Percentiles rank a stretch among this genome's conserved stretches.
Evolutionary conservation across 2,888 invertebrate genomes (phyloP).

Genomic region (Agrotis ipsilon): DNA sequence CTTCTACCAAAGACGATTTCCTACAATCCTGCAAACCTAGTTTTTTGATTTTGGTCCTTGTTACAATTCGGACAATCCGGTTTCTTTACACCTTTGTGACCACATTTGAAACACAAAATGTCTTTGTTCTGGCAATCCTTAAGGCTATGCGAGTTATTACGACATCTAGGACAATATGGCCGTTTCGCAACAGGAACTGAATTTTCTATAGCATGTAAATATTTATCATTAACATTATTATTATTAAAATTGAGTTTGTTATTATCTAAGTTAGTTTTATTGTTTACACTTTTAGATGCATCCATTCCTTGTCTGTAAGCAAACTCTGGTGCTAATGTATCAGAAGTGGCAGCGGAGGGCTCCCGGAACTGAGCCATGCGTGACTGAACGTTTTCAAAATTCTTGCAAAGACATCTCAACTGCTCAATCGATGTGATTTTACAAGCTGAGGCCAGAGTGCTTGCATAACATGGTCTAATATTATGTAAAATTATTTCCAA

Average conservation of each 20-base stretch:
- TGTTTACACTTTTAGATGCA: neutral
- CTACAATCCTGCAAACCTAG: neutral
- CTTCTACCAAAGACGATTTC: neutral
- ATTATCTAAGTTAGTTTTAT: neutral
- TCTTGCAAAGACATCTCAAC: neutral
- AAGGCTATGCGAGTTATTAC: too few relatives aligned
- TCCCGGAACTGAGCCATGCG: neutral
- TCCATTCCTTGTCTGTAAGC: neutral
- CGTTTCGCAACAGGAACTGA: too few relatives aligned
- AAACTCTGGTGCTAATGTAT: constrained; percentile 2
- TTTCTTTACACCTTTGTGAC: too few relatives aligned
- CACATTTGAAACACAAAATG: too few relatives aligned
- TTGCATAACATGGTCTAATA: neutral
- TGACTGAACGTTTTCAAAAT: neutral
- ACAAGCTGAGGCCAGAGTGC: neutral
- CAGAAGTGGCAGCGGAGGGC: neutral
- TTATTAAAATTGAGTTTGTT: neutral
- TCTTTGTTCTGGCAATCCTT: too few relatives aligned
- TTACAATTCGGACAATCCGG: too few relatives aligned
- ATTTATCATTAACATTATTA: constrained; percentile 1
- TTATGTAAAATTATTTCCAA: neutral
- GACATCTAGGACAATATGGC: too few relatives aligned
- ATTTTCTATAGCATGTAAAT: neutral
- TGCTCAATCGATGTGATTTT: neutral
- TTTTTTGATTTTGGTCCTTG: too few relatives aligned